These are phyloP conservation scores for Hydroisotoma schaefferi DNA, from an alignment of 2,888 invertebrate species.

Conservation along the genomic window DNA sequence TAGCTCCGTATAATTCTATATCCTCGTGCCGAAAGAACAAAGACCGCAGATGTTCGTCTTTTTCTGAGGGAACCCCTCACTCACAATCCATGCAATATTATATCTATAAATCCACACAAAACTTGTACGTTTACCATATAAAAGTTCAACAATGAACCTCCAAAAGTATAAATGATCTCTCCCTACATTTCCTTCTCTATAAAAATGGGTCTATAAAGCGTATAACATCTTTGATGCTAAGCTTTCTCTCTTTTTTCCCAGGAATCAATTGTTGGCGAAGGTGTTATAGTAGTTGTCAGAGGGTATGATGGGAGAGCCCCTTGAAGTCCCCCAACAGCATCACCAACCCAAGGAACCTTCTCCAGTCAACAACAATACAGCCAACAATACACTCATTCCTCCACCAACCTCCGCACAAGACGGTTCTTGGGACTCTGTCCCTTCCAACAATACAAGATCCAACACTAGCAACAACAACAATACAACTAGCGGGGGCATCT, in stretches of 20 bases:
- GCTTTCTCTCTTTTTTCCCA: too few species aligned
- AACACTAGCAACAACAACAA: background rate
- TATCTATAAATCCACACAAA: too few species aligned
- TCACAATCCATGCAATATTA: too few species aligned
- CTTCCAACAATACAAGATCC: background rate
- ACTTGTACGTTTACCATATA: too few species aligned
- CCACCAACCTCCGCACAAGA: constrained; percentile 8
- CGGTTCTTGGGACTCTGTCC: constrained; percentile 8
- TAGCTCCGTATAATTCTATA: background rate
- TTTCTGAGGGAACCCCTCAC: constrained; percentile 12
- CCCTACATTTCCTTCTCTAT: too few species aligned
- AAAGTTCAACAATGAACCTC: too few species aligned
- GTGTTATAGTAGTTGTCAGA: background rate
- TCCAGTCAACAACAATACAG: constrained; percentile 10
- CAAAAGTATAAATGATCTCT: too few species aligned
- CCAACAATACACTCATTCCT: constrained; percentile 11
- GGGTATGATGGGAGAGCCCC: constrained; percentile 40
- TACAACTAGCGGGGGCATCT: background rate
- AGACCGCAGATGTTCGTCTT: constrained; percentile 14
- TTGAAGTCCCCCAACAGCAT: constrained; percentile 34
- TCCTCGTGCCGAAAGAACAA: constrained; percentile 7
- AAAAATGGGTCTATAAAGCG: too few species aligned
- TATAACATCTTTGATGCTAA: too few species aligned
- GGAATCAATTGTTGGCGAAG: background rate
- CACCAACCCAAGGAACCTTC: constrained; percentile 5